Evolutionary conservation across 2,113 vertebrate genomes (phyloP).

Genomic region (Cnemophilus loriae): DNA sequence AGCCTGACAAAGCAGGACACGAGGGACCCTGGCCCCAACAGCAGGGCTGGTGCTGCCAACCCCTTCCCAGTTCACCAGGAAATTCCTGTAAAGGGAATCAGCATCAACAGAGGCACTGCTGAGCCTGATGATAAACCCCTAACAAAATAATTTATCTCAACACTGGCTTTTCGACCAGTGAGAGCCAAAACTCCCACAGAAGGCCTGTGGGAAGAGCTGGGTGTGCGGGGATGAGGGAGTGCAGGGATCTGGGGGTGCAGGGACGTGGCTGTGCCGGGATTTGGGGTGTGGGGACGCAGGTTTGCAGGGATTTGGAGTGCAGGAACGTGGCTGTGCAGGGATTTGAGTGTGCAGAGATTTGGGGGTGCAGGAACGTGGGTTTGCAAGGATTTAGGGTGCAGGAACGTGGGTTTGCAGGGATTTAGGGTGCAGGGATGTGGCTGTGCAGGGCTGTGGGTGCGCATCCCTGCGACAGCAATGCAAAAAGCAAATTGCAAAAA

Average conservation of each 20-base stretch:
- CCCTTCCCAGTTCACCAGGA: neutral
- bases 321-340: fast-evolving
- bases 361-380: fast-evolving
- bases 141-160: fast-evolving
- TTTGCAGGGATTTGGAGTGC: neutral
- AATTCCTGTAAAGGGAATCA: fast-evolving
- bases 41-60: neutral
- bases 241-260: neutral
- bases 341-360: neutral
- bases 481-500: fast-evolving
- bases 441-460: fast-evolving
- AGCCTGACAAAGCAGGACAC: fast-evolving
- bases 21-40: neutral
- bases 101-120: fast-evolving
- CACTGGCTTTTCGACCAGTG: fast-evolving
- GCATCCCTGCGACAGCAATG: fast-evolving
- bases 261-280: fast-evolving
- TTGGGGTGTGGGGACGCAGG: fast-evolving
- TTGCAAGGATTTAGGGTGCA: neutral
- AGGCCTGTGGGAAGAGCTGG: fast-evolving
- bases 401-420: fast-evolving
- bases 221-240: neutral
- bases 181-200: fast-evolving
- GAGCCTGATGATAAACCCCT: fast-evolving
- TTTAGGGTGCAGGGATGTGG: neutral